Evolutionary conservation across 2,888 invertebrate genomes (phyloP).

Genomic region (Melanchra persicariae): DNA sequence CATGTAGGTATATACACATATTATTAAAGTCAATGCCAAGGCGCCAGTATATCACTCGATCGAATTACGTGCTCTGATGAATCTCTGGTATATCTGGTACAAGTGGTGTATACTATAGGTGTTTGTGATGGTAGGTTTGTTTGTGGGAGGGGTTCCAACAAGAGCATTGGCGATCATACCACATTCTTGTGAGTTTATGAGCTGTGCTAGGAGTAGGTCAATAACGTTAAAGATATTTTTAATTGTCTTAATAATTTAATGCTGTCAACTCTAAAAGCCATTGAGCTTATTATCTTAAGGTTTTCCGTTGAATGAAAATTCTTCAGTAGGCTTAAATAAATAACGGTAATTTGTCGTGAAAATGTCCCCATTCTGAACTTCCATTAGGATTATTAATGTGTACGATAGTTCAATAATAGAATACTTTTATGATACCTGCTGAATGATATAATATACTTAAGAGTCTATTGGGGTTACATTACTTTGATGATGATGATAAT

Average conservation of each 20-base stretch:
- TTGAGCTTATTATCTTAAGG: neutral
- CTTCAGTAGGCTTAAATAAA: conserved; percentile 4
- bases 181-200: conserved; percentile 9
- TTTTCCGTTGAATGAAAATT: neutral
- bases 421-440: conserved; percentile 21
- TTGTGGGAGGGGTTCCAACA: conserved; percentile 5
- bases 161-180: too few species aligned
- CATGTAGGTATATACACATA: neutral
- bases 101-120: conserved; percentile 23
- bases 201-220: neutral
- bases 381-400: conserved; percentile 19
- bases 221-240: neutral
- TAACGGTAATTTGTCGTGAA: conserved; percentile 11
- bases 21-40: conserved; percentile 35
- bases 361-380: conserved; percentile 13
- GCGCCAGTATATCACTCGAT: conserved; percentile 18
- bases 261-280: neutral
- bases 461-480: neutral
- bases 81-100: conserved; percentile 41
- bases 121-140: neutral
- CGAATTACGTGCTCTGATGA: conserved; percentile 17
- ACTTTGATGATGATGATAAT: conserved; percentile 10
- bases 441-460: conserved; percentile 24
- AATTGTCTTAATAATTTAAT: neutral
- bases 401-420: neutral